Percentiles rank a stretch among this genome's conserved stretches.
Evolutionary conservation across 2,797 vertebrate genomes (phyloP).

Genomic region (Melanotaenia parkinsoni): DNA sequence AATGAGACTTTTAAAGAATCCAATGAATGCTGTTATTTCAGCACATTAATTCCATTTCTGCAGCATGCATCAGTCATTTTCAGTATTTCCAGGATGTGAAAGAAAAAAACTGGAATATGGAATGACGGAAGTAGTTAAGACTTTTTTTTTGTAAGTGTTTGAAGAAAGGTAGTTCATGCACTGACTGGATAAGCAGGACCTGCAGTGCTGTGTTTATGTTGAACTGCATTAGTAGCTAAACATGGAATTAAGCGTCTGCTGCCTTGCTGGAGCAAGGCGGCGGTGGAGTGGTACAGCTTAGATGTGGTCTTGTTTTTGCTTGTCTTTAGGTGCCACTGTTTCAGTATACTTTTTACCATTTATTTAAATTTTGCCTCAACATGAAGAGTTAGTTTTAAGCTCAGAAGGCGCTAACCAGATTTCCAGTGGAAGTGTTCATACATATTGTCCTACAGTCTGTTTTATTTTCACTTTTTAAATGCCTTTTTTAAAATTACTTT

Average conservation of each 20-base stretch:
- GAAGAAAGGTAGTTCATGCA: background rate
- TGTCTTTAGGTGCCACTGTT: constrained; percentile 12
- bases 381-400: background rate
- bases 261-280: constrained; percentile 22
- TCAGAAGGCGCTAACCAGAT: constrained; percentile 8
- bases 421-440: constrained; percentile 19
- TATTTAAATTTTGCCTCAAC: background rate
- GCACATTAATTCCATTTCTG: constrained; percentile 28
- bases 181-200: constrained; percentile 27
- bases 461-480: background rate
- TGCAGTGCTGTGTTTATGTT: constrained; percentile 26
- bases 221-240: constrained; percentile 43
- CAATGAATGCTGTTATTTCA: constrained; percentile 8
- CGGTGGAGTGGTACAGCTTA: constrained; percentile 2
- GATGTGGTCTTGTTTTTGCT: background rate
- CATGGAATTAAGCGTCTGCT: constrained; percentile 21
- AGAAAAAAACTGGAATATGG: background rate
- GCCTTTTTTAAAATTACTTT: background rate
- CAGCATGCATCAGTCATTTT: constrained; percentile 4
- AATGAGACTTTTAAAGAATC: constrained; percentile 35
- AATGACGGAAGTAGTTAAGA: background rate
- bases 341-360: background rate
- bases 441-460: background rate
- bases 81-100: background rate
- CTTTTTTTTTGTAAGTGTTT: background rate